Base-by-base conservation (phyloP, 2,113 vertebrate species). In the Prolemur simus region DNA sequence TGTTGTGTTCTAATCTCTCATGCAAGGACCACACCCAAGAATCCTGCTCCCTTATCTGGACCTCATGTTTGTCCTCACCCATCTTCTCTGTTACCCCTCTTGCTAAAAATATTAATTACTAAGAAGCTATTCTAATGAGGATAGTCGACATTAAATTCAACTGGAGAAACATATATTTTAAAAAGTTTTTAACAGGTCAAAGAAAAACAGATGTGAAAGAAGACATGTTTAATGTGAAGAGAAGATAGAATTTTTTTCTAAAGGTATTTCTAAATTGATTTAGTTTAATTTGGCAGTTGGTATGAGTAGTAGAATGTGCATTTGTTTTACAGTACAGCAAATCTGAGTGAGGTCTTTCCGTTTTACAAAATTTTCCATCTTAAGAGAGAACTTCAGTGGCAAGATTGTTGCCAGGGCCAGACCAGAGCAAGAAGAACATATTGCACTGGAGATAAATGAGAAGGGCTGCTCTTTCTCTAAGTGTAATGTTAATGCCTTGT, bases 401-500 rank as follows among this genome's bases (percentile, higher is more conserved):
- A 37, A 81, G 29, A 29, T 17, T 52, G 32, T 5, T 39, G 90
- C 37, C 2, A 42, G 54, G 12, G 17, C 56, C 93, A 97, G 95
- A 2, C 49, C 89, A 25, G 85, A 93, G 95, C 82, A 96, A 96
- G 95, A 95, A 95, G 97, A 96, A 96, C 89, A 97, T 95, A 96
- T 71, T 96, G 96, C 95, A 94, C 34, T 73, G 87, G 6, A 4
- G 77, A 96, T 13, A 52, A 11, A 93, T 68, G 84, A 89, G 83
- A 84, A 97, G 96, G 45, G 91, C 93, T 94, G 89, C 96, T 94
- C 47, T 71, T 97, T 97, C 97, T 98, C 97, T 98, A 98, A 95
- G 97, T 95, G 96, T 95, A 69, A 95, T 5, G 77, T 91, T 97
- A 98, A 98, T 98, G 97, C 97, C 93, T 77, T 71, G 89, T 98